These are phyloP conservation scores for Drosophila imparisetae DNA, from an alignment of 2,888 invertebrate species.

Conservation along the genomic window DNA sequence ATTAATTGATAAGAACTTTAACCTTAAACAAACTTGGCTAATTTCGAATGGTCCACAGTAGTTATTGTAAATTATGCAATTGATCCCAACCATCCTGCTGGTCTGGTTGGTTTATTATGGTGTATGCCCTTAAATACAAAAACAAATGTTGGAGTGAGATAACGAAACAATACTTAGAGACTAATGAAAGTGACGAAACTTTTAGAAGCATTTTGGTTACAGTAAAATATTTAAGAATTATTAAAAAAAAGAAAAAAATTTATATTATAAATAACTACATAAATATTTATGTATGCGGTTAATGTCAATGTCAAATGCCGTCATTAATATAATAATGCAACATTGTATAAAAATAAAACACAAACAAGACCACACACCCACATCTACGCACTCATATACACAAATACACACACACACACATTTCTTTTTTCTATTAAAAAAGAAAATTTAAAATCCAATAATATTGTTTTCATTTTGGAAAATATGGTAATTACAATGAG, in stretches of 20 bases:
- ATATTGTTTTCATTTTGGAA: slow-evolving; percentile 49
- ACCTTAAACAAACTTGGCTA: slow-evolving; percentile 40
- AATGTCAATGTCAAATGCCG: slow-evolving; percentile 61
- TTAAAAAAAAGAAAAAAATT: slow-evolving; percentile 62
- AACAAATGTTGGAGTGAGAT: slow-evolving; percentile 84
- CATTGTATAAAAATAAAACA: slow-evolving; percentile 64
- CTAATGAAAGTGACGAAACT: slow-evolving; percentile 74
- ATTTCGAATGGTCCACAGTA: slow-evolving; percentile 73
- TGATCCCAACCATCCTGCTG: slow-evolving; percentile 42
- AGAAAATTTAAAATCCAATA: slow-evolving; percentile 48
- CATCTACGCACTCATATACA: slow-evolving; percentile 12
- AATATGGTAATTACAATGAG: slow-evolving; percentile 1
- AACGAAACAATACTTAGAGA: slow-evolving; percentile 84
- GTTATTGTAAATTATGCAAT: slow-evolving; percentile 71
- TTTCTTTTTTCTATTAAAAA: slow-evolving; percentile 75
- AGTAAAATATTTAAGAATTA: slow-evolving; percentile 71
- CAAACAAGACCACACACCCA: slow-evolving; percentile 24
- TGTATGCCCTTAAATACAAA: slow-evolving; percentile 74
- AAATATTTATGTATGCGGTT: slow-evolving; percentile 62
- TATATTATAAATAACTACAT: slow-evolving; percentile 64
- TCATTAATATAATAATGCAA: slow-evolving; percentile 64
- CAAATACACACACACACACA: slow-evolving; percentile 30
- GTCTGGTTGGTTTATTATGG: slow-evolving; percentile 39
- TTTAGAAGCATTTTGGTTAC: slow-evolving; percentile 78
- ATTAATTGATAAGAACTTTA: slow-evolving; percentile 39